Conservation (phyloP, 1,140 invertebrate species). For the Drosophila funebris region DNA sequence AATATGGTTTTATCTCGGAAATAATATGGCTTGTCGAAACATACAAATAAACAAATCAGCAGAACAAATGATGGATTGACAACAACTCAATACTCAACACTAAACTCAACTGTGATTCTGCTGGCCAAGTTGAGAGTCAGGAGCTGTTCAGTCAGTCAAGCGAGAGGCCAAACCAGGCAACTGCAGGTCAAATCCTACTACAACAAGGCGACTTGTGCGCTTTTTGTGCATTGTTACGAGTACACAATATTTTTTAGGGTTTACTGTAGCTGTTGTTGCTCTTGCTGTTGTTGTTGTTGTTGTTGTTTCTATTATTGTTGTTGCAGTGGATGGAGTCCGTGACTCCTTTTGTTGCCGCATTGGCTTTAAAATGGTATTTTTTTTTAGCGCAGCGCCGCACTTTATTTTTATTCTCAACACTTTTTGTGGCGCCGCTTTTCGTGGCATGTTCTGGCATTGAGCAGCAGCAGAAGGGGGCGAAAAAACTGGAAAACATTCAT, state of each 20-base stretch:
- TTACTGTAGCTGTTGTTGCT: conserved; percentile 14
- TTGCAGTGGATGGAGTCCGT: conserved; percentile 19
- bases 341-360: conserved; percentile 70
- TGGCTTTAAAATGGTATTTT: conserved; percentile 63
- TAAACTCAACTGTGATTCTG: neutral
- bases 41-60: conserved; percentile 73
- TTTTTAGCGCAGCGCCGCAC: conserved; percentile 40
- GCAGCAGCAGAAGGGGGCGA: conserved; percentile 10
- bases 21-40: no score
- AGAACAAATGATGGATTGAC: conserved; percentile 74
- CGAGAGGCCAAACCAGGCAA: conserved; percentile 51
- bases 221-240: conserved; percentile 24
- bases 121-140: neutral
- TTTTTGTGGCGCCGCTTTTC: conserved; percentile 64
- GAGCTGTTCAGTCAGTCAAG: conserved; percentile 28
- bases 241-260: conserved; percentile 44
- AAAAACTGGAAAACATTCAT: conserved; percentile 69
- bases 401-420: conserved; percentile 70
- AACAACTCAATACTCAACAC: conserved; percentile 30
- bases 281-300: conserved; percentile 20
- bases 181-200: conserved; percentile 54
- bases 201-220: conserved; percentile 38
- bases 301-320: conserved; percentile 46
- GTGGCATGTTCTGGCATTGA: conserved; percentile 16
- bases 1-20: conserved; percentile 54